Percentiles rank a stretch among this genome's conserved stretches.
Evolutionary conservation across 2,113 vertebrate species (phyloP).

Genomic region (Oxyura jamaicensis): DNA sequence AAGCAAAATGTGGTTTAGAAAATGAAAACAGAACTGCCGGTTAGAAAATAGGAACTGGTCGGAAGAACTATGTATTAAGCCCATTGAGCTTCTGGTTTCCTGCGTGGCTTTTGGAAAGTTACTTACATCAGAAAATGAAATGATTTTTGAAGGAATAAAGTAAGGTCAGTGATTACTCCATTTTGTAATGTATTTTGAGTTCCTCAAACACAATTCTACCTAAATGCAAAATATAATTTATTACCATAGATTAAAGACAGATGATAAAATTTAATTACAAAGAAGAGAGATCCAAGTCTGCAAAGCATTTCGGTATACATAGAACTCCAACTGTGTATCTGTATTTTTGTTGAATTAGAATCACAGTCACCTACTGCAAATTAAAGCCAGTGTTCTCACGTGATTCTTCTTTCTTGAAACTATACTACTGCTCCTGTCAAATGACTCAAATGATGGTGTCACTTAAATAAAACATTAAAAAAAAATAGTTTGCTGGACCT

Average conservation of each 20-base stretch:
- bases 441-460: not conserved
- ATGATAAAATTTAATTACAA: not conserved
- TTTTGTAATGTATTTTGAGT: not conserved
- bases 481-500: not conserved
- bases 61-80: not conserved
- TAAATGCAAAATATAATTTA: slow-evolving; percentile 9
- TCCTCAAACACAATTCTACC: not conserved
- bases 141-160: not conserved
- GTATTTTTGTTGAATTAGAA: not conserved
- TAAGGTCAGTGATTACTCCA: not conserved
- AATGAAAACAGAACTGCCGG: not conserved
- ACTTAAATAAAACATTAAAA: not conserved
- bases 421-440: not conserved
- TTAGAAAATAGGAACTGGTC: not conserved
- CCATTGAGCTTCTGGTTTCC: not conserved
- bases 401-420: not conserved
- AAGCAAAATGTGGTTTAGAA: not conserved
- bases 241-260: not conserved
- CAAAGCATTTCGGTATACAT: not conserved
- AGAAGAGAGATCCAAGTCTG: not conserved
- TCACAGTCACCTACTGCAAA: not conserved
- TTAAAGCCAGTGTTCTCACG: not conserved
- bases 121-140: not conserved
- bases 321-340: not conserved
- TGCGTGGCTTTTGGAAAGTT: not conserved